A percentile compares a stretch with the other conserved stretches of the same genome.
phyloP scores from a whole-genome alignment of 2,888 invertebrate genomes.

The Clostera curtula region DNA sequence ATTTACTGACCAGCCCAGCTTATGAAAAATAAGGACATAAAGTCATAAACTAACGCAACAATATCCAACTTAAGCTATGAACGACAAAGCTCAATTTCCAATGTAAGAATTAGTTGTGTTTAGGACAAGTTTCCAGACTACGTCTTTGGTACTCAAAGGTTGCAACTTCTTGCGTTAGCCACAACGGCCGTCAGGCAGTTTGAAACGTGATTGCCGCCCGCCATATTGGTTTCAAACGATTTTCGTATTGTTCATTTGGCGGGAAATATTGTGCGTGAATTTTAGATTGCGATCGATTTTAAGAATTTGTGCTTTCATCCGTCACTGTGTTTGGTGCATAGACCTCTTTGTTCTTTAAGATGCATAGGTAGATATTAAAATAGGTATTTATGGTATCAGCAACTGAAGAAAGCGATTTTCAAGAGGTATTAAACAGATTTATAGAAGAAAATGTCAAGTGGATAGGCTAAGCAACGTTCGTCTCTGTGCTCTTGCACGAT shows the following conservation, averaged over 20 bases:
- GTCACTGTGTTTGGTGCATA: no score
- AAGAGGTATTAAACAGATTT: no score
- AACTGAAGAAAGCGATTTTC: no score
- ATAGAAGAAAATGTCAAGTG: no score
- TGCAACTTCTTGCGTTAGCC: slow-evolving; percentile 24
- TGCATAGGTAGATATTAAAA: no score
- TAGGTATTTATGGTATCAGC: no score
- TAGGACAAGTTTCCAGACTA: background rate
- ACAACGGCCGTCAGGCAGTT: slow-evolving; percentile 21
- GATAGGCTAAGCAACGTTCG: no score
- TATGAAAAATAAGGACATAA: slow-evolving; percentile 12
- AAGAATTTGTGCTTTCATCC: background rate
- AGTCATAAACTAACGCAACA: no score
- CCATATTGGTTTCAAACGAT: slow-evolving; percentile 25
- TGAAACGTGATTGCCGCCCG: slow-evolving; percentile 21
- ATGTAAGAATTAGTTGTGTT: slow-evolving; percentile 2
- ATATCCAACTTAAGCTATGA: slow-evolving; percentile 3
- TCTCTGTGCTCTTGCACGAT: no score
- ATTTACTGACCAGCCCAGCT: slow-evolving; percentile 47
- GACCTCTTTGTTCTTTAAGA: no score
- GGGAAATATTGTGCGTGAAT: slow-evolving; percentile 15
- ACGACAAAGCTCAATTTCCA: slow-evolving; percentile 9
- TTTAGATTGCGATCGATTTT: slow-evolving; percentile 3
- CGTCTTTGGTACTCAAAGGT: slow-evolving; percentile 21
- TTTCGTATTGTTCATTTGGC: slow-evolving; percentile 18